These are phyloP conservation scores for Bombus huntii DNA, from an alignment of 1,140 invertebrate species.

Conservation along the genomic window DNA sequence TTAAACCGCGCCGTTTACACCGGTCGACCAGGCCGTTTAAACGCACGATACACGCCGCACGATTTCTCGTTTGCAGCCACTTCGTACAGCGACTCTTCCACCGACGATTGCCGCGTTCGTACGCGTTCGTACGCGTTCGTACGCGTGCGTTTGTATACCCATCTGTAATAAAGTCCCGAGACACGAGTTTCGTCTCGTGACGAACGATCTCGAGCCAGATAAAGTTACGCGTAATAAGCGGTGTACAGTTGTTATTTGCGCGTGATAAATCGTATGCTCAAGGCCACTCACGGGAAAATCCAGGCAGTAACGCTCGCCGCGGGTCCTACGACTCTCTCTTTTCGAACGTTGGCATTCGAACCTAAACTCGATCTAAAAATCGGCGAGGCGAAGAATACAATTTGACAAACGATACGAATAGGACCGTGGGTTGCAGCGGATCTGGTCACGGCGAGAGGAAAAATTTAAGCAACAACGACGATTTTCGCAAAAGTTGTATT, in stretches of 20 bases:
- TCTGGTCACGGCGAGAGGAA: too few species aligned
- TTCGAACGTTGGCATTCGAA: fast-evolving
- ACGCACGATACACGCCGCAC: not conserved
- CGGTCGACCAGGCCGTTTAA: conserved; percentile 1
- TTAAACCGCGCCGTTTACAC: conserved; percentile 24
- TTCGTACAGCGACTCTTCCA: not conserved
- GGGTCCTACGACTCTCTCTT: fast-evolving
- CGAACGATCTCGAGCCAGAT: not conserved
- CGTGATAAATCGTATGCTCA: not conserved
- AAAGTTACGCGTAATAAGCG: conserved; percentile 7
- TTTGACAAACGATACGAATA: too few species aligned
- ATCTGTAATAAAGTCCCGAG: not conserved
- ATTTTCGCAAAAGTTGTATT: too few species aligned
- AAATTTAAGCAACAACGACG: not conserved
- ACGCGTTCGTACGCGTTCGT: not conserved
- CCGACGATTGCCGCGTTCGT: not conserved
- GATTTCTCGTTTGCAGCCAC: not conserved
- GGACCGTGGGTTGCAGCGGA: fast-evolving
- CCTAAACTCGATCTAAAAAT: not conserved
- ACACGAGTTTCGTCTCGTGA: not conserved
- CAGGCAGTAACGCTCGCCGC: not conserved
- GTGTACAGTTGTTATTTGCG: not conserved
- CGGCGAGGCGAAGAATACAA: too few species aligned
- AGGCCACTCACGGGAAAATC: not conserved
- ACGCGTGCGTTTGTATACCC: not conserved